Evolutionary conservation across 2,888 invertebrate genomes (phyloP).

Genomic region (Pandemis cinnamomeana): DNA sequence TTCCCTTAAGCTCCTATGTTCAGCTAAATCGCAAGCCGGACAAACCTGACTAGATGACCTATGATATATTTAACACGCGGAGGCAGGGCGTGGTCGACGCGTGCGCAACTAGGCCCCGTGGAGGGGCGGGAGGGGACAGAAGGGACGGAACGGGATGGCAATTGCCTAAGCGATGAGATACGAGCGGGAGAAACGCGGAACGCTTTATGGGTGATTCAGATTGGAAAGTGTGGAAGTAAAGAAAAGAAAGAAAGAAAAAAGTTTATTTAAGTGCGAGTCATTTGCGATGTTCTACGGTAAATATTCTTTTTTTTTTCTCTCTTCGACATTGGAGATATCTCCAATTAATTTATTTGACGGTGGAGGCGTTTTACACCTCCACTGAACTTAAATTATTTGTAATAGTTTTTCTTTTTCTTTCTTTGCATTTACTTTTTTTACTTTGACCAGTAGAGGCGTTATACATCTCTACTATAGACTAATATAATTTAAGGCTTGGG

Average conservation of each 20-base stretch:
- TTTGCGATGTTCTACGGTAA: background rate
- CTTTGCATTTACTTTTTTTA: too few relatives aligned
- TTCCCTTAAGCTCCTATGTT: constrained; percentile 42
- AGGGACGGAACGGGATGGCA: constrained; percentile 65
- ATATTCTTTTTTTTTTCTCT: too few relatives aligned
- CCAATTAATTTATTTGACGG: too few relatives aligned
- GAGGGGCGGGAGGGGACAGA: constrained; percentile 53
- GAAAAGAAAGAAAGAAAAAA: too few relatives aligned
- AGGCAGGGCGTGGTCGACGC: constrained; percentile 75
- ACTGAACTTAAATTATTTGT: too few relatives aligned
- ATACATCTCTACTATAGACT: too few relatives aligned
- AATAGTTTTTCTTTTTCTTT: too few relatives aligned
- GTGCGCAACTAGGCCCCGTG: constrained; percentile 67
- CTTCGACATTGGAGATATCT: too few relatives aligned
- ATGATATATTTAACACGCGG: constrained; percentile 67
- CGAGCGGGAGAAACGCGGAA: constrained; percentile 31
- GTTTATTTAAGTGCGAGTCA: background rate
- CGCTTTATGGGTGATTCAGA: constrained; percentile 19
- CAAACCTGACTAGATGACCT: constrained; percentile 69
- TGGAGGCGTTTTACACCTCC: too few relatives aligned
- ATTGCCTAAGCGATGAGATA: constrained; percentile 50
- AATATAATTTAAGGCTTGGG: too few relatives aligned
- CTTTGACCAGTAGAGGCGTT: too few relatives aligned
- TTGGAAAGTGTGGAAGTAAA: constrained; percentile 13
- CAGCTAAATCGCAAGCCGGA: constrained; percentile 53